Evolutionary conservation across 2,888 invertebrate genomes (phyloP).

Genomic region (Cerceris rybyensis): DNA sequence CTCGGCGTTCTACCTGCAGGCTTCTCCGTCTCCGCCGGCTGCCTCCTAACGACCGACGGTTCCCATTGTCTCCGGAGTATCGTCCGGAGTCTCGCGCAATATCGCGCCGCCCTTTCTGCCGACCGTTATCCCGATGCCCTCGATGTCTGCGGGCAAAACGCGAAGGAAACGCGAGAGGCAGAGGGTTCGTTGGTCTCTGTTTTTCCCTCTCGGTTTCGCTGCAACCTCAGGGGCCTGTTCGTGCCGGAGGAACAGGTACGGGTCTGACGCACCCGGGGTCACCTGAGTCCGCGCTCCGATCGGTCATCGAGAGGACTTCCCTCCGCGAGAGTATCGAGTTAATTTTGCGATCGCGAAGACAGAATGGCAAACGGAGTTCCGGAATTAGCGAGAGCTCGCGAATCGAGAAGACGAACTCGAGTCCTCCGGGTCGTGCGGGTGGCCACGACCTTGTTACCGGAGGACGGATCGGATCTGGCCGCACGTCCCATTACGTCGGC

Average conservation of each 20-base stretch:
- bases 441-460: slow-evolving; percentile 64
- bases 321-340: too few species aligned
- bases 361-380: too few species aligned
- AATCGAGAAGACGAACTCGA: neutral
- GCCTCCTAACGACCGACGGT: slow-evolving; percentile 58
- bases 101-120: slow-evolving; percentile 63
- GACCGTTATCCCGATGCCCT: slow-evolving; percentile 65
- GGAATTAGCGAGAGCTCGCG: neutral
- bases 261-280: too few species aligned
- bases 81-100: slow-evolving; percentile 67
- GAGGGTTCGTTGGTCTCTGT: slow-evolving; percentile 62
- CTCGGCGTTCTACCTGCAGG: slow-evolving; percentile 59
- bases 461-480: slow-evolving; percentile 48
- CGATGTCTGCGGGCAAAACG: neutral
- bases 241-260: too few species aligned
- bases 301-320: too few species aligned
- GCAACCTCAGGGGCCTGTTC: too few species aligned
- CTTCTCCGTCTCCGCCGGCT: slow-evolving; percentile 12
- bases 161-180: slow-evolving; percentile 55
- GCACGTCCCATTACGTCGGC: slow-evolving; percentile 68
- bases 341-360: slow-evolving; percentile 15
- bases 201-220: slow-evolving; percentile 52
- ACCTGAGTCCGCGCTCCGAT: too few species aligned
- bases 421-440: slow-evolving; percentile 56
- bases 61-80: slow-evolving; percentile 59